Conservation (phyloP, 1,140 invertebrate genomes). For the Lasaia peninsularis region DNA sequence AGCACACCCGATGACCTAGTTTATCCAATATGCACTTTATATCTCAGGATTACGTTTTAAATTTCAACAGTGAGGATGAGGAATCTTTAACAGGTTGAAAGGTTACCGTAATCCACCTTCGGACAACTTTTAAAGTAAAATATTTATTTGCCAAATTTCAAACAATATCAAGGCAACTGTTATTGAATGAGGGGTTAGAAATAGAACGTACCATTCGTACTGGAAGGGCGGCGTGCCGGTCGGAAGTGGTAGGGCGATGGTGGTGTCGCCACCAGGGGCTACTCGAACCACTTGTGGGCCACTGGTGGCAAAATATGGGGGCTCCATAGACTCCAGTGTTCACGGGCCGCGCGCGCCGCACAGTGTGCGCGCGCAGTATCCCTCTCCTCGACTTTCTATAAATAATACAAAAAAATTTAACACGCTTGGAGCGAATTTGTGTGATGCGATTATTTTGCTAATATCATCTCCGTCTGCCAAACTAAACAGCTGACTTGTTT, state of each 20-base stretch:
- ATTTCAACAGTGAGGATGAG: not conserved
- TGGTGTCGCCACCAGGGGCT: constrained; percentile 43
- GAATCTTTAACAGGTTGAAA: not conserved
- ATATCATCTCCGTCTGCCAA: constrained; percentile 37
- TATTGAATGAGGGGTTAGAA: constrained; percentile 22
- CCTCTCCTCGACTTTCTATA: constrained; percentile 59
- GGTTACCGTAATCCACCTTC: not conserved
- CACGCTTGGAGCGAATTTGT: constrained; percentile 50
- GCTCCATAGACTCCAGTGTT: constrained; percentile 62
- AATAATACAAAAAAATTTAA: constrained; percentile 71
- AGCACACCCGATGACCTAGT: constrained; percentile 23
- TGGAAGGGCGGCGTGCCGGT: constrained; percentile 53
- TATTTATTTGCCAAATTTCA: not conserved
- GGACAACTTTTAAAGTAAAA: not conserved
- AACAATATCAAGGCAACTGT: not conserved
- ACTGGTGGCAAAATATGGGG: constrained; percentile 47
- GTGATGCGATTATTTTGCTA: constrained; percentile 62
- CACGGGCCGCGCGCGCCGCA: constrained; percentile 55
- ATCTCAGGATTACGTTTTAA: constrained; percentile 16
- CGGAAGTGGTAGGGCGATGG: constrained; percentile 43
- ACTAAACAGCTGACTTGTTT: constrained; percentile 37
- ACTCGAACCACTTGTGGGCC: constrained; percentile 41
- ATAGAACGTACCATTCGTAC: constrained; percentile 60
- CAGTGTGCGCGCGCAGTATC: constrained; percentile 49
- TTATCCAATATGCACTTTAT: constrained; percentile 33